Evolutionary conservation across 2,888 invertebrate genomes (phyloP), one percentile per base, ranked within the genome.

Genomic region (Unio pictorum): DNA sequence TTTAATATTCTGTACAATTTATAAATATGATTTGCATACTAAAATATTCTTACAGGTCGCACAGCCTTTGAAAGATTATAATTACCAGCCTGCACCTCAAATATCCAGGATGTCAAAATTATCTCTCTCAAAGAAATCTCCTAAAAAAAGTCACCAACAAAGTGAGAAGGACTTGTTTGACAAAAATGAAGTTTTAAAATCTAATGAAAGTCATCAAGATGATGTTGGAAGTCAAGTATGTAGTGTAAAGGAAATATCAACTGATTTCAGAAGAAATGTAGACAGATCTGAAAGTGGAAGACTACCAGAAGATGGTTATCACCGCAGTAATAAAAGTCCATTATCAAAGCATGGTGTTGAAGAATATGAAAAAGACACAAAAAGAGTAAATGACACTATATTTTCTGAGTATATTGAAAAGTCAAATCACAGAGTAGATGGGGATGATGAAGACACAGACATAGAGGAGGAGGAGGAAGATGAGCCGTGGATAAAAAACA

Each of bases 21-120:
- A 45, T 45, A 3, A 34, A 45, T 45, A 15, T 45, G 45, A 45
- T 45, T 45, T 45, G 15, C 45, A 45, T 45, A 45, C 15, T 45
- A 45, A 11, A 15, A 45, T 45, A 45, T 45, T 45, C 45, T 45
- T 45, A 45, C 45, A 45, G 45, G 45, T 45, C 15, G 45, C 45
- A 45, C 4, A 64, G 55, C 73, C 78, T 56, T 66, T 78, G 26
- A 69, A 69, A 68, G 75, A 75, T 64, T 68, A 74, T n/a, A 78
- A 78, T 60, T 76, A 74, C 62, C 68, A 69, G 58, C 64, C 73
- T 26, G n/a, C 17, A 56, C 59, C 17, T 23, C 55, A 45, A 56
- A 18, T 26, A 20, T 23, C 61, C 34, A 65, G 34, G 20, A 61
- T 26, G 7, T 18, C 59, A 30, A 60, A 64, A 54, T 26, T n/a